phyloP scores from a whole-genome alignment of 35 echinoderm and acorn worm species.

The Diadema setosum region DNA sequence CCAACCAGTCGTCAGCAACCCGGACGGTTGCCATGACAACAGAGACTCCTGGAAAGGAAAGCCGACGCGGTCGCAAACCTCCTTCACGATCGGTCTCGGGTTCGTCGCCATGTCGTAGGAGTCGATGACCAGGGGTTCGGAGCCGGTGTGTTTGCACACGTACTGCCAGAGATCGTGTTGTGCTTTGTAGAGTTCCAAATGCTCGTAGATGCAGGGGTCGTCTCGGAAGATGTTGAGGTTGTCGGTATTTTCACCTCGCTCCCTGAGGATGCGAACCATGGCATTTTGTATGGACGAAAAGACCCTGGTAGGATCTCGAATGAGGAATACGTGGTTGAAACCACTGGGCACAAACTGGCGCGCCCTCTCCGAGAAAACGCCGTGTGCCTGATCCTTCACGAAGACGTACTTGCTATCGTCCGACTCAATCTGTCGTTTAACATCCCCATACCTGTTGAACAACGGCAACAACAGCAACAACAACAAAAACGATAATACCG shows the following conservation, averaged over 20 bases:
- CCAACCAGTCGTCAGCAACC: not conserved
- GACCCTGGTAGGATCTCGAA: conserved; percentile 19
- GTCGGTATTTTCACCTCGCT: not conserved
- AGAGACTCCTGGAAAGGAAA: conserved; percentile 15
- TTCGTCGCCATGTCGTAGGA: conserved; percentile 20
- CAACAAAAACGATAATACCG: no score
- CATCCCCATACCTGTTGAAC: no score
- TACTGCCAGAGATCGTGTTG: conserved; percentile 13
- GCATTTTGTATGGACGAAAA: not conserved
- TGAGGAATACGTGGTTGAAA: conserved; percentile 32
- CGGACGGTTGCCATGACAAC: conserved; percentile 1
- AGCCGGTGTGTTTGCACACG: not conserved
- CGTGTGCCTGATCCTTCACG: conserved; percentile 31
- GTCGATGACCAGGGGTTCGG: conserved; percentile 21
- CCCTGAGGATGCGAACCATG: not conserved
- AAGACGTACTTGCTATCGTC: conserved; percentile 6
- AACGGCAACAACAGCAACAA: no score
- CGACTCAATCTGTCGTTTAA: no score
- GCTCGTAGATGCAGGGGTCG: not conserved
- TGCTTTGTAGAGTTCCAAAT: not conserved
- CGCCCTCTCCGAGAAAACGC: not conserved
- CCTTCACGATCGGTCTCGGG: conserved; percentile 14
- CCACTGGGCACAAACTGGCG: conserved; percentile 11
- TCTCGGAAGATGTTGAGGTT: not conserved
- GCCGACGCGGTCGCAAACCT: conserved; percentile 18